phyloP scores from a whole-genome alignment of 2,797 vertebrate species.

The Diplodus puntazzo region DNA sequence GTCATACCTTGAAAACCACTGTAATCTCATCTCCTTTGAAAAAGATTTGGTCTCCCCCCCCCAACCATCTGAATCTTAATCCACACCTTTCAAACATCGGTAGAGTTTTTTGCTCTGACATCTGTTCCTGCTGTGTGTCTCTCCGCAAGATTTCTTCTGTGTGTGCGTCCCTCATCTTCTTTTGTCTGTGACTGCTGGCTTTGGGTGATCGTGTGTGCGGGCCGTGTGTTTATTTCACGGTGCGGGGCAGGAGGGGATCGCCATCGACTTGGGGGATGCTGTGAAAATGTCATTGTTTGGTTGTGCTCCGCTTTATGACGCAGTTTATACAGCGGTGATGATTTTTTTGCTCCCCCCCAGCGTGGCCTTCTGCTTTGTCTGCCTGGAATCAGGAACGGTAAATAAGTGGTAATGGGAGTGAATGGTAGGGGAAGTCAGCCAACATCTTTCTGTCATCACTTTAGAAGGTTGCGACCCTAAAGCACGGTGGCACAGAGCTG shows the following conservation, averaged over 20 bases:
- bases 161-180: conserved; percentile 64
- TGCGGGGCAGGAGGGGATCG: conserved; percentile 54
- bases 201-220: conserved; percentile 61
- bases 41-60: conserved; percentile 30
- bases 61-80: conserved; percentile 66
- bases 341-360: conserved; percentile 72
- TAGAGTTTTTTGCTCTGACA: conserved; percentile 57
- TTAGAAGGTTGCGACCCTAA: conserved; percentile 89
- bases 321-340: conserved; percentile 80
- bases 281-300: conserved; percentile 85
- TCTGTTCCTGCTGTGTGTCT: conserved; percentile 70
- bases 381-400: conserved; percentile 81
- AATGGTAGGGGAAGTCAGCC: conserved; percentile 83
- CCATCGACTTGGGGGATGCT: conserved; percentile 69
- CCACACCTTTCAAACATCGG: conserved; percentile 53
- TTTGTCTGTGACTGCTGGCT: conserved; percentile 71
- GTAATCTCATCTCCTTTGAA: conserved; percentile 50
- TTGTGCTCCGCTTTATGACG: conserved; percentile 77
- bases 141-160: conserved; percentile 70
- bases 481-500: conserved; percentile 85
- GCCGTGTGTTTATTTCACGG: conserved; percentile 63
- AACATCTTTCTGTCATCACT: conserved; percentile 88
- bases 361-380: conserved; percentile 79
- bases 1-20: conserved; percentile 64
- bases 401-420: conserved; percentile 88